Percentiles rank a stretch among this genome's conserved stretches.
phyloP scores from a whole-genome alignment of 2,888 invertebrate species.

The Chaitophorus viminalis region DNA sequence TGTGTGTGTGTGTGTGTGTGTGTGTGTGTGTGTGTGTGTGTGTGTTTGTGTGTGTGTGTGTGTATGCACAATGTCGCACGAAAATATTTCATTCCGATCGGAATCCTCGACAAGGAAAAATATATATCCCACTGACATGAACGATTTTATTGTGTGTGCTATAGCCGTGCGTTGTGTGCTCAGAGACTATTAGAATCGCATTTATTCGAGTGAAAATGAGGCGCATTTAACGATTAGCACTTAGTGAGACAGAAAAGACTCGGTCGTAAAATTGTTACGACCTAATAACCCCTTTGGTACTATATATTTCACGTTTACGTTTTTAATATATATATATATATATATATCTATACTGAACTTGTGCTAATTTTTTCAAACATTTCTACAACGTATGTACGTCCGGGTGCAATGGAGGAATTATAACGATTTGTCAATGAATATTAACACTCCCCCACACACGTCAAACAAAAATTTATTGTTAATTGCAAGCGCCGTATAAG shows the following conservation, averaged over 20 bases:
- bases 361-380: neutral
- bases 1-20: too few relatives aligned
- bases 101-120: conserved; percentile 42
- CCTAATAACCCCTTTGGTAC: conserved; percentile 24
- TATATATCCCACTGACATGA: conserved; percentile 1
- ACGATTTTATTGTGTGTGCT: conserved; percentile 28
- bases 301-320: conserved; percentile 19
- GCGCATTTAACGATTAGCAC: conserved; percentile 51
- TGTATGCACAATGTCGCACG: neutral
- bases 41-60: neutral
- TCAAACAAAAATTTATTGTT: too few relatives aligned
- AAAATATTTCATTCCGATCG: conserved; percentile 35
- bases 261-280: conserved; percentile 49
- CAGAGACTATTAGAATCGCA: conserved; percentile 38
- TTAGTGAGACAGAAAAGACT: conserved; percentile 10
- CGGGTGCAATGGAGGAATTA: neutral
- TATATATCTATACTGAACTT: too few relatives aligned
- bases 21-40: neutral
- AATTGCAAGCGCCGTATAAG: too few relatives aligned
- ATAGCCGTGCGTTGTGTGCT: conserved; percentile 20
- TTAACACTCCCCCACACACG: neutral
- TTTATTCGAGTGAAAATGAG: conserved; percentile 45
- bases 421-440: neutral
- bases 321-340: conserved; percentile 25
- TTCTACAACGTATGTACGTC: neutral